phyloP scores from a whole-genome alignment of 1,140 invertebrate genomes.

The Solenopsis fugax region DNA sequence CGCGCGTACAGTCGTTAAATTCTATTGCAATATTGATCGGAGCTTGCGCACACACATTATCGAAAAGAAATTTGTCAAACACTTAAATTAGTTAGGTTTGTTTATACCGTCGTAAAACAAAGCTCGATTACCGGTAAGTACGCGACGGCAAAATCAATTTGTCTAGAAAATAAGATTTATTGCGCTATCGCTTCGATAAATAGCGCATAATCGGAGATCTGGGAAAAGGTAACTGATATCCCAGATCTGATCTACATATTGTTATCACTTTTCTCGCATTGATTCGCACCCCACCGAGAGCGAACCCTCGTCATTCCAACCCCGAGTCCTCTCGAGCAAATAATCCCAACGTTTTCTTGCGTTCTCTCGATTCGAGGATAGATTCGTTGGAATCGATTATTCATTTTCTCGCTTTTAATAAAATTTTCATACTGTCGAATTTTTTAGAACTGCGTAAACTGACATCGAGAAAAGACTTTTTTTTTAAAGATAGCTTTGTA shows the following conservation, averaged over 20 bases:
- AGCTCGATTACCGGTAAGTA: neutral
- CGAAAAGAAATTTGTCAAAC: constrained; percentile 34
- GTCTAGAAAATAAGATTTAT: constrained; percentile 30
- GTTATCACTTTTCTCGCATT: constrained; percentile 48
- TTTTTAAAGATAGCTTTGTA: neutral
- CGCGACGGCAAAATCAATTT: neutral
- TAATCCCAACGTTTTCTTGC: constrained; percentile 37
- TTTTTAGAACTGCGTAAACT: neutral
- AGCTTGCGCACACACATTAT: constrained; percentile 15
- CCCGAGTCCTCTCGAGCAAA: constrained; percentile 28
- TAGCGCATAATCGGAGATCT: constrained; percentile 17
- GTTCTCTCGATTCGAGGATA: neutral
- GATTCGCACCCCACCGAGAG: constrained; percentile 18
- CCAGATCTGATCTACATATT: constrained; percentile 48
- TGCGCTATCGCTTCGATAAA: constrained; percentile 47
- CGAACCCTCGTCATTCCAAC: constrained; percentile 40
- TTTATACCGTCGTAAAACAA: constrained; percentile 13
- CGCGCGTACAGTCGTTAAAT: constrained; percentile 26
- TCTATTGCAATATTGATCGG: constrained; percentile 17
- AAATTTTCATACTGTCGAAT: neutral
- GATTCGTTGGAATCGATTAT: neutral
- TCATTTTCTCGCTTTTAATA: neutral
- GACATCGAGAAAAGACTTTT: neutral
- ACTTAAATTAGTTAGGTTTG: neutral
- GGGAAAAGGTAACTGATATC: constrained; percentile 18